Base-by-base conservation (phyloP, 2,888 invertebrate species). In the Drosophila mimica region DNA sequence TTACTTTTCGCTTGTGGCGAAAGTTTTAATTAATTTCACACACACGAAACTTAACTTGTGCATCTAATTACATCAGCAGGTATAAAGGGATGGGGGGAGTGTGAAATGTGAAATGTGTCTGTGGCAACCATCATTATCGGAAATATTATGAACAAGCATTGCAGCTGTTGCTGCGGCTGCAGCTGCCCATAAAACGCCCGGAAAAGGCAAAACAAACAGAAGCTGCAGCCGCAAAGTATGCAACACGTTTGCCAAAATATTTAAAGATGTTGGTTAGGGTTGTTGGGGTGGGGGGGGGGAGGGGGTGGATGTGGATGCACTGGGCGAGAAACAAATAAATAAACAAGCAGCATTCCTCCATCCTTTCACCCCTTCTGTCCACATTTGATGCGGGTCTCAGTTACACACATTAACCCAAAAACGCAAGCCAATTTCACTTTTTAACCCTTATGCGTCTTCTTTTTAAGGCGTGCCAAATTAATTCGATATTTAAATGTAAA, bases 11-110 rank as follows among this genome's bases (percentile, higher is more conserved):
- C 11, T 49, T 5, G 11, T 73, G 74, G 79, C 70, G 69, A 80
- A 90, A 88, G 82, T 88, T 90, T 88, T 88, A 88, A 88, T 88
- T 90, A 88, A 88, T 86, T 88, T 88, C 80, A 74, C 90, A 81
- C 82, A 68, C 74, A 53, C 46, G 31, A 31, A 73, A 69, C 82
- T 72, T 72, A 76, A 88, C 79, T 78, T 53, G 58, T 70, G 90
- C 88, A 83, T 83, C 90, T 87, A 87, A 87, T 89, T 90, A 86
- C 83, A 70, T 33, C 40, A 20, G 63, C 57, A 79, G 83, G 81
- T 81, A 80, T 74, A 67, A 71, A 49, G 25, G 15, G 49, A 30
- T 0, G 20, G 11, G 9, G 13, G 28, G 7, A 1, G 5, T 13
- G n/a, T 0, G n/a, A 0, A 64, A 38, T 17, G 48, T 73, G 38